Base-by-base conservation (phyloP, 2,797 vertebrate genomes). In the Notolabrus celidotus region DNA sequence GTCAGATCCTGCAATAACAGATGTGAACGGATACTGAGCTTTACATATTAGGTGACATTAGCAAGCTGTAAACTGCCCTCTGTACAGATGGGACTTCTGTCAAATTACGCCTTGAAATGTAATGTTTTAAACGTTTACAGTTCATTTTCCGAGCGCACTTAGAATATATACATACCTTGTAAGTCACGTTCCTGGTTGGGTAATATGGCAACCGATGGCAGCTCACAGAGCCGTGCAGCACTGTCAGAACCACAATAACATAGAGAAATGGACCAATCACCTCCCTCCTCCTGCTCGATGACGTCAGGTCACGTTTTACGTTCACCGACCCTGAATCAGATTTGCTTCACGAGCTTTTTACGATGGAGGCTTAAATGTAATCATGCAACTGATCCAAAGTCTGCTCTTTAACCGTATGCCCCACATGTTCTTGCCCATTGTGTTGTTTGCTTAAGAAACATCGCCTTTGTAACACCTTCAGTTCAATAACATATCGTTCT, bases 211-310 rank as follows among this genome's bases (percentile, higher is more conserved):
- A 75, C 77, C 79, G 27, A 46, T 61, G 54, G 20, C 47, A 72
- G 75, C 77, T 79, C 71, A 69, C 74, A 14, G 23, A 23, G 7
- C 11, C 39, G 1, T n/a, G 12, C 27, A 14, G 10, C 1, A 10
- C 29, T 55, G 57, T 71, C 67, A 62, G 22, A 10, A 38, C 20
- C 68, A 62, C 58, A 69, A 71, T 27, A 78, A 83, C 74, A 10
- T 22, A 23, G 4, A 17, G 6, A 15, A 59, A 54, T 31, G 1
- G 69, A 63, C 90, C 90, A 89, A 90, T 85, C 84, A 79, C 39
- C 75, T 49, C 20, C 1, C 23, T 11, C 4, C 12, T 17, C 5
- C 2, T 53, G 36, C 11, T 7, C 0, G 2, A 25, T 70, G 61
- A 86, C 77, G 65, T 67, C 43, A 1, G 7, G 5, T 67, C 70